Evolutionary conservation across 2,888 invertebrate species (phyloP), one percentile per base, ranked within the genome.

Genomic region (Lithophane leautieri): DNA sequence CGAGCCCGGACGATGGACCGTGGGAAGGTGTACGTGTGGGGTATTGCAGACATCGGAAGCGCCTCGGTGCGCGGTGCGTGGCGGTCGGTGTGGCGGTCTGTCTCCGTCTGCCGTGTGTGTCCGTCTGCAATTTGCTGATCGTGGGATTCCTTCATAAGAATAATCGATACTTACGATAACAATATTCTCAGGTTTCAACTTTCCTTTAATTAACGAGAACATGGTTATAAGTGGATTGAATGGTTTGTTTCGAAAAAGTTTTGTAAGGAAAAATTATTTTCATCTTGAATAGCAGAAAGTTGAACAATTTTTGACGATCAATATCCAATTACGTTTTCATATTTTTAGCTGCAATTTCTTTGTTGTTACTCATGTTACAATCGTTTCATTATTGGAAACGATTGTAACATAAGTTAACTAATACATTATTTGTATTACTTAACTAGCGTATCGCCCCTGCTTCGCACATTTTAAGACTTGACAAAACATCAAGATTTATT

Each of bases 121-220:
- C n/a, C n/a, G n/a, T n/a, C n/a, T n/a, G n/a, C n/a, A n/a, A n/a
- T n/a, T n/a, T n/a, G n/a, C n/a, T n/a, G n/a, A n/a, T n/a, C n/a
- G n/a, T n/a, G n/a, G n/a, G n/a, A n/a, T n/a, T n/a, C n/a, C n/a
- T n/a, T n/a, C n/a, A n/a, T n/a, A 42, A 52, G 14, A n/a, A 22
- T 52, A 50, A n/a, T 75, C 28, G n/a, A 60, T 76, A 52, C 40
- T 58, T 42, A 50, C n/a, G 4, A 34, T 58, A 66, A 58, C 40
- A 44, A 52, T 58, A n/a, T 60, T 67, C 65, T 50, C 34, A 50
- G 58, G 74, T 63, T 58, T 58, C 56, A 56, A 63, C 28, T 44
- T 75, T 25, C 40, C n/a, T 56, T 34, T 76, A 52, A 76, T 67
- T 67, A 75, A 76, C 25, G 62, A 12, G 8, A 28, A 34, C 40